Evolutionary conservation across 2,797 vertebrate species (phyloP).

Genomic region (Taenioides sp.): DNA sequence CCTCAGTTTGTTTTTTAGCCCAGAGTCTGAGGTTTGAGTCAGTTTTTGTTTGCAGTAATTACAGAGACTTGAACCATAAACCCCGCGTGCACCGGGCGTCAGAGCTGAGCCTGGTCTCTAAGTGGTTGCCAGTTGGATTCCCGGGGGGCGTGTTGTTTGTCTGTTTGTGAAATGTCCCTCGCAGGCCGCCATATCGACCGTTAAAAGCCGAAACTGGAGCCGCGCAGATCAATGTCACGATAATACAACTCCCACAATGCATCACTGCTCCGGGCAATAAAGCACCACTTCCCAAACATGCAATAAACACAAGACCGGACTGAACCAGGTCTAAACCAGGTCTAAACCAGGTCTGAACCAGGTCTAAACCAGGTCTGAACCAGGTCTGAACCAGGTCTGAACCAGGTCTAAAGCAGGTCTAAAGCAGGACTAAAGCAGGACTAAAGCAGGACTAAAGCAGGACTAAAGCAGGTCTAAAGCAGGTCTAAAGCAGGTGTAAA

Average conservation of each 20-base stretch:
- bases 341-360: neutral
- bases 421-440: neutral
- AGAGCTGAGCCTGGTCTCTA: neutral
- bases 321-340: neutral
- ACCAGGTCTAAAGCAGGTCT: neutral
- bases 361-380: neutral
- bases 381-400: neutral
- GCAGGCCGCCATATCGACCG: constrained; percentile 62
- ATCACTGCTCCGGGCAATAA: neutral
- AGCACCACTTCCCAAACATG: neutral
- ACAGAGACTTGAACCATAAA: too few species aligned
- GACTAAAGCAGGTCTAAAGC: neutral
- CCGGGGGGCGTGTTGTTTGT: neutral
- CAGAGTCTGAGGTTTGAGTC: too few species aligned
- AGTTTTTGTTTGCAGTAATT: too few species aligned
- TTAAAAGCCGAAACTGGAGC: constrained; percentile 61
- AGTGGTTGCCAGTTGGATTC: neutral
- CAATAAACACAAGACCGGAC: neutral
- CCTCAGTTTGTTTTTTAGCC: too few species aligned
- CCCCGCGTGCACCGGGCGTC: too few species aligned
- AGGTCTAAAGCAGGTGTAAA: neutral
- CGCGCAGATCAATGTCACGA: neutral
- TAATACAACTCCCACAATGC: constrained; percentile 5
- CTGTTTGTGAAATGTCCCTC: constrained; percentile 44
- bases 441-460: neutral